Conservation (phyloP, 2,113 vertebrate genomes). For the Dasyornis broadbenti region DNA sequence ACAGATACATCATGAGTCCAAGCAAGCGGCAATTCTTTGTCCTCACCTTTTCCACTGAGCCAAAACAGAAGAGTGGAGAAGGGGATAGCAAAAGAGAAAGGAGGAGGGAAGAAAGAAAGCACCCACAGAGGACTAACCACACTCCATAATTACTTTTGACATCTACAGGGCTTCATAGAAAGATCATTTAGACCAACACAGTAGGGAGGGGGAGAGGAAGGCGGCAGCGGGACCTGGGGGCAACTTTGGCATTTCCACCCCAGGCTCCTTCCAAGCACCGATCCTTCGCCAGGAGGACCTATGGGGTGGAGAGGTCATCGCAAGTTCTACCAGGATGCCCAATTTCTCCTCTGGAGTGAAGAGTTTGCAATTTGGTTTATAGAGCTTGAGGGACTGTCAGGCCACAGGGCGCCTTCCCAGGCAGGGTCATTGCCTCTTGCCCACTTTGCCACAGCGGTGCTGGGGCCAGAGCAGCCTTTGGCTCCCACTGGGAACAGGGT, state of each 20-base stretch:
- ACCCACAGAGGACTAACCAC: constrained; percentile 82
- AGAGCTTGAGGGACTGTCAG: neutral
- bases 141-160: constrained; percentile 83
- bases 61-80: constrained; percentile 68
- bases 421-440: neutral
- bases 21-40: constrained; percentile 76
- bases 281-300: constrained; percentile 42
- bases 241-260: neutral
- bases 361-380: constrained; percentile 29
- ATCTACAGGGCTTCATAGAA: constrained; percentile 73
- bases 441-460: neutral
- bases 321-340: constrained; percentile 24
- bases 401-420: neutral
- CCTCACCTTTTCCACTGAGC: constrained; percentile 74
- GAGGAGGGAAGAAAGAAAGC: constrained; percentile 68
- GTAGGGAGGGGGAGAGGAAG: constrained; percentile 48
- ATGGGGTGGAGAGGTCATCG: neutral
- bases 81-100: constrained; percentile 63
- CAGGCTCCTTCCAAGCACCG: constrained; percentile 55
- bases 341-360: constrained; percentile 36
- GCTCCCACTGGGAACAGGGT: neutral
- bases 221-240: neutral
- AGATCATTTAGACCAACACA: constrained; percentile 71
- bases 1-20: constrained; percentile 79
- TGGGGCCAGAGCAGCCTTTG: neutral